These are phyloP conservation scores for Octonoba sinensis DNA, from an alignment of 2,888 invertebrate genomes.

Conservation along the genomic window DNA sequence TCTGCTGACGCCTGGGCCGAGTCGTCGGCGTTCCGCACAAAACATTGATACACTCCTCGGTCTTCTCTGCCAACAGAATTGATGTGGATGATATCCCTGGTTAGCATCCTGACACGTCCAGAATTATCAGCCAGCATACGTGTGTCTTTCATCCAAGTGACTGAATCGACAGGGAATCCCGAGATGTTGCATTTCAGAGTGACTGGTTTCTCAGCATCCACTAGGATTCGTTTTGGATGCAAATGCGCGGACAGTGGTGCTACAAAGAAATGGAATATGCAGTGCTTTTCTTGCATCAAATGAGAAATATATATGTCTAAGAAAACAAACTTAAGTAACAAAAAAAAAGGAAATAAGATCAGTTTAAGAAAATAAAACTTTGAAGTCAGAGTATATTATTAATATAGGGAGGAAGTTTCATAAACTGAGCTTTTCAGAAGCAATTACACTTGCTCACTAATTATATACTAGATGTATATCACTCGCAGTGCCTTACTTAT, in stretches of 20 bases:
- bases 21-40: constrained; percentile 86
- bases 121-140: constrained; percentile 49
- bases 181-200: constrained; percentile 71
- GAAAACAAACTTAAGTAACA: too few relatives aligned
- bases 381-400: too few relatives aligned
- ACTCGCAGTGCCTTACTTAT: too few relatives aligned
- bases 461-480: too few relatives aligned
- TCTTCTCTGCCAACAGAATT: constrained; percentile 65
- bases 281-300: too few relatives aligned
- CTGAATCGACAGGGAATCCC: constrained; percentile 69
- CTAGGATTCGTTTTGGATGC: constrained; percentile 64
- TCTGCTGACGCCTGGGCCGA: constrained; percentile 87
- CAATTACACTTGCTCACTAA: too few relatives aligned
- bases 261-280: constrained; percentile 6
- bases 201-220: constrained; percentile 64
- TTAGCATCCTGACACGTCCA: constrained; percentile 55
- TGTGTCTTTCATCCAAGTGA: constrained; percentile 65
- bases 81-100: constrained; percentile 64
- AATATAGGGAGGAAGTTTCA: too few relatives aligned
- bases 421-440: too few relatives aligned
- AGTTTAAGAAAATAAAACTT: too few relatives aligned
- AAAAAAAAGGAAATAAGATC: too few relatives aligned
- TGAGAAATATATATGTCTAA: too few relatives aligned
- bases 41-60: constrained; percentile 78
- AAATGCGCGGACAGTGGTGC: constrained; percentile 64